Conservation (phyloP, 2,888 invertebrate species). For the Apomyelois bistriatella region DNA sequence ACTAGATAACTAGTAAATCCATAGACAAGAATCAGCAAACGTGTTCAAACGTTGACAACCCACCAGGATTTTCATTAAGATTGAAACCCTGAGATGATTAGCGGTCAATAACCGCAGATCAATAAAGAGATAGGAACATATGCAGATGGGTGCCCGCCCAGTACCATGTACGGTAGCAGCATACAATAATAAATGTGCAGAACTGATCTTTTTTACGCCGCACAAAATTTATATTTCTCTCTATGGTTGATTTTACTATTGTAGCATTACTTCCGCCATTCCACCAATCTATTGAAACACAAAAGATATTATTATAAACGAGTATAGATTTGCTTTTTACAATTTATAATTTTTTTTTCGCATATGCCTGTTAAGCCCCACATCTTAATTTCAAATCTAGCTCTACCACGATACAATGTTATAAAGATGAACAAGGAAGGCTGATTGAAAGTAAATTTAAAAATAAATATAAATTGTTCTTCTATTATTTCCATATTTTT, state of each 20-base stretch:
- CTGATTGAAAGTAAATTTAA: too few relatives aligned
- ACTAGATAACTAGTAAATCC: slow-evolving; percentile 6
- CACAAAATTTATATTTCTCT: too few relatives aligned
- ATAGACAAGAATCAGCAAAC: slow-evolving; percentile 13
- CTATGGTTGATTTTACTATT: too few relatives aligned
- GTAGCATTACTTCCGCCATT: too few relatives aligned
- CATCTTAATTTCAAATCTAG: too few relatives aligned
- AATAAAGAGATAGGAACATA: slow-evolving; percentile 46
- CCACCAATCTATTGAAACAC: too few relatives aligned
- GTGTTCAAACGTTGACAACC: slow-evolving; percentile 25
- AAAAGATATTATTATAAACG: too few relatives aligned
- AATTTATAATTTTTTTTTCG: too few relatives aligned
- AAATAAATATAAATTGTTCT: neutral
- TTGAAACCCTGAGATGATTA: slow-evolving; percentile 44
- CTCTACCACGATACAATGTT: too few relatives aligned
- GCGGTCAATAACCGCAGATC: slow-evolving; percentile 39
- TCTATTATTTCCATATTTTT: neutral
- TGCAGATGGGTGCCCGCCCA: slow-evolving; percentile 38
- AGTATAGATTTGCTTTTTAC: too few relatives aligned
- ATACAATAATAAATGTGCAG: neutral
- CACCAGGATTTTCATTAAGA: slow-evolving; percentile 54
- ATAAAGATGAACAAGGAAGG: too few relatives aligned
- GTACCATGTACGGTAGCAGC: neutral
- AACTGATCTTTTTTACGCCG: neutral
- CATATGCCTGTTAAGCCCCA: too few relatives aligned